Evolutionary conservation across 2,888 invertebrate species (phyloP), one percentile per base, ranked within the genome.

Genomic region (Cataglyphis altisquamis): DNA sequence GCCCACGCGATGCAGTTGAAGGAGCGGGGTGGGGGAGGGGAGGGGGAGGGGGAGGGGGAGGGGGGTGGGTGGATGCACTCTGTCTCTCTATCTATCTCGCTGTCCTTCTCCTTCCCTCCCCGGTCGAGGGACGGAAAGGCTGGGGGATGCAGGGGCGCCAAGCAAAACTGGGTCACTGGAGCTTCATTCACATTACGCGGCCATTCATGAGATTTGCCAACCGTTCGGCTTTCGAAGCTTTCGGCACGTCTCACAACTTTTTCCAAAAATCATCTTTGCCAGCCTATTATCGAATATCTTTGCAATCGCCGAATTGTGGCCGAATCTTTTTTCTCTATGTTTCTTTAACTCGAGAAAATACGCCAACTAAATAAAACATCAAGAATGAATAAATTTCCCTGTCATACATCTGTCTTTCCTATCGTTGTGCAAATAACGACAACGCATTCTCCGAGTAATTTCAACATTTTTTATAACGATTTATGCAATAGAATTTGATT

Each of bases 141-240:
- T 75, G 68, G 83, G 86, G 84, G 87, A 84, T 84, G 85, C 77
- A 78, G 89, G 89, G 89, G 90, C 87, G 90, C 85, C 88, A 86
- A 90, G 90, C 90, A 84, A 90, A 94, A 94, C 92, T 94, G 89
- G 94, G 94, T 94, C 94, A 94, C 93, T 94, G 94, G 94, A 94
- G 94, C 94, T 94, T 94, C 94, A 94, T 94, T 94, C 94, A 94
- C 94, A 94, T 94, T 94, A 94, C 94, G 93, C 94, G 94, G 92
- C 94, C 94, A 94, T 94, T 94, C 94, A 94, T 94, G 94, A 94
- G 94, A 94, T 94, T 93, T 93, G 92, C 93, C 92, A 93, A 94
- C 93, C 92, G 92, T 93, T 92, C 92, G 92, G 92, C 91, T 94
- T 92, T 92, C 91, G 90, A 52, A 90, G 85, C 88, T 86, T 80